These are phyloP conservation scores for Silurus meridionalis DNA, from an alignment of 2,113 vertebrate species.

Conservation along the genomic window DNA sequence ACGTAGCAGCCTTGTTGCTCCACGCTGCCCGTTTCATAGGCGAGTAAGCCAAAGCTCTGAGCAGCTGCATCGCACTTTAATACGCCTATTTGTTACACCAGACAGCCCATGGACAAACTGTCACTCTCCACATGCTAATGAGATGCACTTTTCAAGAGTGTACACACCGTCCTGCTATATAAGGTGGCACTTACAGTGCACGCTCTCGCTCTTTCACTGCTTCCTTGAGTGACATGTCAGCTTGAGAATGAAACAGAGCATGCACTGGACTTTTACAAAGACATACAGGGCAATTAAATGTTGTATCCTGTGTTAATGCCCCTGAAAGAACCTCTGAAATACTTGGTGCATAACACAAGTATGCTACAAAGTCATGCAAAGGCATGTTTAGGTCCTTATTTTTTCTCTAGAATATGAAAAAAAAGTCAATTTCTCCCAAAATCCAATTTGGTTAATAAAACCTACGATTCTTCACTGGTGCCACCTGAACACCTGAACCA, in stretches of 20 bases:
- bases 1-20: constrained; percentile 51
- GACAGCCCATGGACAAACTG: constrained; percentile 52
- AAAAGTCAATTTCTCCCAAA: neutral
- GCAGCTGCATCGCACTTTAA: constrained; percentile 61
- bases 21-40: constrained; percentile 68
- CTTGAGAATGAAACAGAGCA: neutral
- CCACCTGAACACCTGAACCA: neutral
- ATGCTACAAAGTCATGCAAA: neutral
- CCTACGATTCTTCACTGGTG: neutral
- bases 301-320: neutral
- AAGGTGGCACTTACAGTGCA: neutral
- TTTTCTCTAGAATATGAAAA: neutral
- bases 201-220: neutral
- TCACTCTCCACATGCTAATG: constrained; percentile 53
- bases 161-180: neutral
- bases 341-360: neutral
- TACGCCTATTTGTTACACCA: constrained; percentile 67
- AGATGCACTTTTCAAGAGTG: neutral
- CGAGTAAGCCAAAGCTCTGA: constrained; percentile 58
- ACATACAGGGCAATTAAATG: neutral
- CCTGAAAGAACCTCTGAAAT: neutral
- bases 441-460: neutral
- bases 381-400: neutral
- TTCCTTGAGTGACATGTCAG: neutral
- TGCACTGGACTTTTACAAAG: neutral